phyloP scores from a whole-genome alignment of 2,797 vertebrate genomes.

The Benthosema pterotum region DNA sequence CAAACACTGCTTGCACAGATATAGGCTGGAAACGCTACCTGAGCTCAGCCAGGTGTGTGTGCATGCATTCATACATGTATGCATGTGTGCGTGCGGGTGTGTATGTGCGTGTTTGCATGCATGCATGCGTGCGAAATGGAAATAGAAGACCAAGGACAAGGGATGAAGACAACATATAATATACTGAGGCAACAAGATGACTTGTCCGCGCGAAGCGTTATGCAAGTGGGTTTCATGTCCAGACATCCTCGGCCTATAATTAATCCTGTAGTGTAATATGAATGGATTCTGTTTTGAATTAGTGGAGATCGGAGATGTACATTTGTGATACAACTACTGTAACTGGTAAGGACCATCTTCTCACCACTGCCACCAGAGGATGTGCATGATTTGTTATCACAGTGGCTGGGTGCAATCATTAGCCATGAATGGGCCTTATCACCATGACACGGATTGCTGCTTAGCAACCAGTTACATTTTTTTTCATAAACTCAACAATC shows the following conservation, averaged over 20 bases:
- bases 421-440: slow-evolving; percentile 9
- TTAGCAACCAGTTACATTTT: slow-evolving; percentile 14
- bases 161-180: too few species aligned
- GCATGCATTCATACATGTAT: neutral
- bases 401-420: slow-evolving; percentile 7
- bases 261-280: too few species aligned
- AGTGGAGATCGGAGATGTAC: too few species aligned
- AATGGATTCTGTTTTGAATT: too few species aligned
- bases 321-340: too few species aligned
- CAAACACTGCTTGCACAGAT: slow-evolving; percentile 32
- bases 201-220: too few species aligned
- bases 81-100: neutral
- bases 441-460: slow-evolving; percentile 1
- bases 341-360: neutral
- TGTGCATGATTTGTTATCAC: slow-evolving; percentile 5
- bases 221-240: too few species aligned
- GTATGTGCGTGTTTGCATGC: neutral
- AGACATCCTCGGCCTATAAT: too few species aligned
- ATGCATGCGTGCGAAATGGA: too few species aligned
- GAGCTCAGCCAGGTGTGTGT: slow-evolving; percentile 5
- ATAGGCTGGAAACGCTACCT: slow-evolving; percentile 32
- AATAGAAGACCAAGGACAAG: too few species aligned
- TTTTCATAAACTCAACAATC: too few species aligned
- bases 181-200: too few species aligned
- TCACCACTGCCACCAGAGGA: neutral